Base-by-base conservation (phyloP, 64 coral and sea anemone genomes). In the Montipora efflorescens region DNA sequence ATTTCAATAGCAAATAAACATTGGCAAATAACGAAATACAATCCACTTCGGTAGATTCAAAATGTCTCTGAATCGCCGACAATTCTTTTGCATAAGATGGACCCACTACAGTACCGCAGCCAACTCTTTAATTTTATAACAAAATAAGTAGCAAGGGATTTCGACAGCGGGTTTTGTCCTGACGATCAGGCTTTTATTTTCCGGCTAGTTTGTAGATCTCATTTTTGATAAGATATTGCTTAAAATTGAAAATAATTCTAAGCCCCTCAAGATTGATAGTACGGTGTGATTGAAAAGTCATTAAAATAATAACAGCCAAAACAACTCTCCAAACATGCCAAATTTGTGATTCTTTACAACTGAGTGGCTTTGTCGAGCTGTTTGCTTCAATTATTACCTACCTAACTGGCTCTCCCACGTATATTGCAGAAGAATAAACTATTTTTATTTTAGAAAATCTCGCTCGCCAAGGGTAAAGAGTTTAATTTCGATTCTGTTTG, bases 231-330 rank as follows among this genome's bases (percentile, higher is more conserved):
- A 94, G 89, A 36, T 36, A 91, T 91, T 91, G 88, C 67, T 45
- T 15, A 78, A 98, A 88, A 90, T 95, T 95, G 96, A 90, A 91
- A 95, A 91, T 92, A 84, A 98, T 93, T 98, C 90, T 91, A 83
- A 85, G 77, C 77, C 89, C 82, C 93, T 95, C 84, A 79, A 98
- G 64, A 87, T 81, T 89, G 93, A 92, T 93, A 93, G 92, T 76
- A 46, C 16, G 64, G 47, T 43, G 57, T 78, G 92, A 93, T 87
- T 92, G 83, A 80, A 88, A 87, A 64, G 87, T 98, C 93, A 89
- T 90, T 77, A 92, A 87, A 92, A 92, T 98, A 95, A 98, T 92
- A 88, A 80, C 12, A 55, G 72, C 84, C 77, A 88, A 84, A 93
- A 79, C 92, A 88, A 80, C 36, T 79, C 79, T 78, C 80, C 88